Base-by-base conservation (phyloP, 2,888 invertebrate genomes). In the Entomobrya multifasciata region DNA sequence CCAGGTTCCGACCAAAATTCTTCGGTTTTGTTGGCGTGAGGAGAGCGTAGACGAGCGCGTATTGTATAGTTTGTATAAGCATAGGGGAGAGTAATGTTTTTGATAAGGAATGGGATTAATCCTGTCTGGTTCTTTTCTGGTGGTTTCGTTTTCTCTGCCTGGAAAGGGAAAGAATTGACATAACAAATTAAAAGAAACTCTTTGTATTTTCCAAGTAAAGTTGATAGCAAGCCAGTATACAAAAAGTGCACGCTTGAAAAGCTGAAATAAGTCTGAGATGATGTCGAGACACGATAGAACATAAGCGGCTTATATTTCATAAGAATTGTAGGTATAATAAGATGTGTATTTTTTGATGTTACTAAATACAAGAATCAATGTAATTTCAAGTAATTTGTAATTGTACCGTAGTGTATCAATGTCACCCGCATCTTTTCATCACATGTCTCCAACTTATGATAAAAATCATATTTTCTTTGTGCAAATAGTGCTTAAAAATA, bases 1-100 rank as follows among this genome's bases (percentile, higher is more conserved):
- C 94, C 94, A 88, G 95, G 95, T 76, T 95, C 93, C 55, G 97
- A 96, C 96, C 96, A 97, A 72, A 89, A 90, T 57, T 88, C 89
- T 30, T 84, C 88, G 8, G 86, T 89, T 57, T 89, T 84, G 52
- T 88, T 89, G 15, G 91, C 87, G 22, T 52, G 81, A 22, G 77
- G 88, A 36, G 91, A 90, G 15, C 89, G 79, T 80, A 91, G 88
- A 10, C 89, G 74, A 22, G 90, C 84, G 3, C 67, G 79, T 1
- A 91, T 87, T 5, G 85, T 86, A 76, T 90, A 91, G 11, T 87
- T 86, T 57, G 87, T 81, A 62, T 87, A 86, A 10, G 90, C 88
- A 55, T 87, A 88, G 2, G 88, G 86, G 4, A 90, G 88, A 3
- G 67, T 36, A 25, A 90, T 67, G 49, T 86, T 81, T 13, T 57